Base-by-base conservation (phyloP, 2,888 invertebrate species). In the Watsonalla binaria region DNA sequence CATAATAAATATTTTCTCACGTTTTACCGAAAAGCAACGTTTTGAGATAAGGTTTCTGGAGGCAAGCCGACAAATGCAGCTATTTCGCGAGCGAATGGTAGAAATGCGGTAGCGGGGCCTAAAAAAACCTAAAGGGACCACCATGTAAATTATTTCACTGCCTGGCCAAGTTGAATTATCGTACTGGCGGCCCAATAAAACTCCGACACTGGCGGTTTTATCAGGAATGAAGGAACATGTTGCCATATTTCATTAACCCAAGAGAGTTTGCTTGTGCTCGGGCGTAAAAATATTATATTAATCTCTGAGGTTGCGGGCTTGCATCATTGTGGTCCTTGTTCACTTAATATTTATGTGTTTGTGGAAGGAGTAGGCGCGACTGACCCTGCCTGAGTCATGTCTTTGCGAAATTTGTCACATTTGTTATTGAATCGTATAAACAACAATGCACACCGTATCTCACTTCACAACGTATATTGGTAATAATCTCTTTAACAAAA, bases 191-290 rank as follows among this genome's bases (percentile, higher is more conserved):
- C 72, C 84, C 82, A 86, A 87, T 89, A 90, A 89, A 89, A 86
- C 82, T 80, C 81, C 77, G 71, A 75, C 80, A 76, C 72, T 74
- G 76, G 75, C 80, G 84, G 81, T 82, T 87, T 90, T 89, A 90
- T 89, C 87, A 84, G 82, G 71, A 78, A 80, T 77, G 80, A 82
- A 81, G 75, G 74, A 76, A 79, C 84, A 82, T 78, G 82, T 79
- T 84, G 86, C 86, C 82, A 86, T 88, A 87, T 84, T 84, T 90
- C 87, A 88, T 86, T 86, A 86, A 78, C 69, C 72, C 76, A 81
- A 79, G 77, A 75, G 24, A 42, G 80, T 76, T 71, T 74, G 80
- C 75, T 77, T 80, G 80, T 81, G 80, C 80, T 76, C 78, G 67
- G 68, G 74, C 76, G 80, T 78, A 85, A 86, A 86, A 84, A 83